These are phyloP conservation scores for Chrysolina americana DNA, from an alignment of 2,888 invertebrate species.

Conservation along the genomic window DNA sequence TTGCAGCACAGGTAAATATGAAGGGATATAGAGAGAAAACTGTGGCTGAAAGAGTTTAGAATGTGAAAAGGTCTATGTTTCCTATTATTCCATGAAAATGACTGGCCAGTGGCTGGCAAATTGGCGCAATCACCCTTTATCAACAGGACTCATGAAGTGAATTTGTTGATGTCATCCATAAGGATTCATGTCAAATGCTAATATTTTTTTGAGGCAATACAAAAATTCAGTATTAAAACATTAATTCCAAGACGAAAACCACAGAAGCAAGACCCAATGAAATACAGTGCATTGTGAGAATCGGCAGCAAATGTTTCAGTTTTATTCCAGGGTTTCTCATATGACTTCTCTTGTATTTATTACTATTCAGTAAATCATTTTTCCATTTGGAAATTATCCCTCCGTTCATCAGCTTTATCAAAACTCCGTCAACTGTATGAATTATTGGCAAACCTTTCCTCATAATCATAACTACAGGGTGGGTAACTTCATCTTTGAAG, in stretches of 20 bases:
- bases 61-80: too few species aligned
- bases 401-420: slow-evolving; percentile 31
- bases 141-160: too few species aligned
- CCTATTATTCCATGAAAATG: too few species aligned
- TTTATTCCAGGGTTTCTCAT: neutral
- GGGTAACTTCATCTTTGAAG: slow-evolving; percentile 29
- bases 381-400: slow-evolving; percentile 43
- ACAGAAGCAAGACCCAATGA: neutral
- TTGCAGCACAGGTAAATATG: too few species aligned
- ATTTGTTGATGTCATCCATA: too few species aligned
- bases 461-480: slow-evolving; percentile 38
- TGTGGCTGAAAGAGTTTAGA: too few species aligned
- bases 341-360: neutral
- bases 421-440: slow-evolving; percentile 26
- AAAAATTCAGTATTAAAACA: neutral
- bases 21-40: too few species aligned
- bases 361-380: slow-evolving; percentile 21
- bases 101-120: too few species aligned
- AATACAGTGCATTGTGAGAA: neutral
- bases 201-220: too few species aligned
- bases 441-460: slow-evolving; percentile 40
- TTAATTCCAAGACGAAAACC: slow-evolving; percentile 1
- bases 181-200: too few species aligned
- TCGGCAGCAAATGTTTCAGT: slow-evolving; percentile 15
- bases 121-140: too few species aligned